Evolutionary conservation across 2,888 invertebrate species (phyloP).

Genomic region (Campopleginae sp.): DNA sequence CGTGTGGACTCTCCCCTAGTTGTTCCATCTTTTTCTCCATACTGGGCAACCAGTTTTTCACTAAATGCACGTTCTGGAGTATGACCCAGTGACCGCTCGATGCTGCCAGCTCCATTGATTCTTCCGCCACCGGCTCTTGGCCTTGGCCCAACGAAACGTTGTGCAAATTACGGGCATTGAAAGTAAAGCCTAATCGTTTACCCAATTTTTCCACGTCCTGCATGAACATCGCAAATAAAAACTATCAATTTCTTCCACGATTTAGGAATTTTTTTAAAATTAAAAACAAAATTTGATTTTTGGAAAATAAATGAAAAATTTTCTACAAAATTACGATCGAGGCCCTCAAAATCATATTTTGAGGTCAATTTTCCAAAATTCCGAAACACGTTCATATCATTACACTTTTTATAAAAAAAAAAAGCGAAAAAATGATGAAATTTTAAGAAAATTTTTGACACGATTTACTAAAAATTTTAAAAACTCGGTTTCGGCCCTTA

Average conservation of each 20-base stretch:
- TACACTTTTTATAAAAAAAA: too few species aligned
- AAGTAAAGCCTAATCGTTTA: slow-evolving; percentile 91
- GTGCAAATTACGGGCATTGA: slow-evolving; percentile 93
- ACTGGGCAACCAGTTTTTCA: slow-evolving; percentile 93
- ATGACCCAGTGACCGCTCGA: slow-evolving; percentile 95
- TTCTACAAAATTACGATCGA: too few species aligned
- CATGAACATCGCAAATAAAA: neutral
- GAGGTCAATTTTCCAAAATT: neutral
- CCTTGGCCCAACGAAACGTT: slow-evolving; percentile 98
- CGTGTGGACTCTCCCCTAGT: slow-evolving; percentile 87
- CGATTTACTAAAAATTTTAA: neutral
- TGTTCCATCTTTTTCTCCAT: slow-evolving; percentile 97
- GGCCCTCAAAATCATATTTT: neutral
- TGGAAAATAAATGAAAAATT: neutral
- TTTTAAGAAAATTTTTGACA: neutral
- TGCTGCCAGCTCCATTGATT: slow-evolving; percentile 92
- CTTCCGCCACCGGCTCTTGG: slow-evolving; percentile 96
- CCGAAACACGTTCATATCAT: neutral
- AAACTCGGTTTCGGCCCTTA: neutral
- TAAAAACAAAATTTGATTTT: neutral
- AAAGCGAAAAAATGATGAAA: too few species aligned
- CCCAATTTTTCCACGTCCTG: slow-evolving; percentile 95
- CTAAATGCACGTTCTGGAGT: slow-evolving; percentile 96
- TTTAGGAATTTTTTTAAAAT: neutral
- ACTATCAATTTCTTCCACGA: neutral